Evolutionary conservation across 2,797 vertebrate species (phyloP).

Genomic region (Poeciliopsis gracilis): DNA sequence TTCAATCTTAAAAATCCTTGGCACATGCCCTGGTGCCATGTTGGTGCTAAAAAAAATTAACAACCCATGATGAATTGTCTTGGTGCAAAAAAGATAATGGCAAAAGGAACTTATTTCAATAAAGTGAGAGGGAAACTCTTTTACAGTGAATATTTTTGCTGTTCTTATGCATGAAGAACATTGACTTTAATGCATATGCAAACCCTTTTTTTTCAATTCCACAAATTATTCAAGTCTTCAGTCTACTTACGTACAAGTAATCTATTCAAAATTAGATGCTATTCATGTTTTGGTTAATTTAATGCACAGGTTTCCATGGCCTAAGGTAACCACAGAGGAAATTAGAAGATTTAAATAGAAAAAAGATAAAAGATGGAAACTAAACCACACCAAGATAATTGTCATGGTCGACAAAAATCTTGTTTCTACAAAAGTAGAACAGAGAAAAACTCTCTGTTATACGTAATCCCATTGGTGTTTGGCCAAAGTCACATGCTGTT

Average conservation of each 20-base stretch:
- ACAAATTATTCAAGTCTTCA: slow-evolving; percentile 14
- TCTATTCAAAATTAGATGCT: background rate
- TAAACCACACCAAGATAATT: background rate
- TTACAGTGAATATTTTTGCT: slow-evolving; percentile 27
- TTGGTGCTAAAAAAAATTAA: too few species aligned
- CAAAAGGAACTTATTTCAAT: slow-evolving; percentile 5
- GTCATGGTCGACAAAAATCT: background rate
- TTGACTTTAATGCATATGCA: slow-evolving; percentile 1
- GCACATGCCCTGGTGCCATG: too few species aligned
- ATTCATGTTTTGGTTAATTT: background rate
- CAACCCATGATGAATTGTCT: background rate
- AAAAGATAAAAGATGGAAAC: background rate
- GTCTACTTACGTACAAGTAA: slow-evolving; percentile 19
- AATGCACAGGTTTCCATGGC: background rate
- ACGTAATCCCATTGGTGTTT: background rate
- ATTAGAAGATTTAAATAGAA: background rate
- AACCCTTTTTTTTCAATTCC: background rate
- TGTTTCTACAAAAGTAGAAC: background rate
- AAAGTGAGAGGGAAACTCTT: slow-evolving; percentile 22
- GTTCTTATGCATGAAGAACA: slow-evolving; percentile 2
- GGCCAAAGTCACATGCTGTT: background rate
- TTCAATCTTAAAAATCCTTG: too few species aligned
- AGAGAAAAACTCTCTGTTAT: background rate
- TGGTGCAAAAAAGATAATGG: background rate
- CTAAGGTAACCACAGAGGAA: background rate